Percentiles rank a stretch among this genome's conserved stretches.
phyloP scores from a whole-genome alignment of 2,113 vertebrate genomes.

The Beaufortia kweichowensis region DNA sequence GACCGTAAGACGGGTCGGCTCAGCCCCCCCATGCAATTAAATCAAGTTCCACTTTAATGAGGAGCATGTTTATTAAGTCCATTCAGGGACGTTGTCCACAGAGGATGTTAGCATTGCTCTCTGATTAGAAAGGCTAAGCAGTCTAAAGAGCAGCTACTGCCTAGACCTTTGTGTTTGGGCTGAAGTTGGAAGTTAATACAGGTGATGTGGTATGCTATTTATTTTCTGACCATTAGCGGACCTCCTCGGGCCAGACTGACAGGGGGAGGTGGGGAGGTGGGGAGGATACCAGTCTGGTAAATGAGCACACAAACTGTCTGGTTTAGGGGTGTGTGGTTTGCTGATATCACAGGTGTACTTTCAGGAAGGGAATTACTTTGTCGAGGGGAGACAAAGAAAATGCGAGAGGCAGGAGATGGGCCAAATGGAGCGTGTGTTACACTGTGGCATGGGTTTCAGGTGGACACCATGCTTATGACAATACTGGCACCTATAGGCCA shows the following conservation, averaged over 20 bases:
- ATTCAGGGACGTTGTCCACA: conserved; percentile 67
- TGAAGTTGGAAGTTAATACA: conserved; percentile 37
- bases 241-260: conserved; percentile 2
- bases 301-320: conserved; percentile 31
- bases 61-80: conserved; percentile 71
- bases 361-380: conserved; percentile 39
- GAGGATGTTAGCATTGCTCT: conserved; percentile 71
- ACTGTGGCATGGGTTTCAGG: no score
- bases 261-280: not conserved
- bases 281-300: conserved; percentile 27
- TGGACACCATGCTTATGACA: conserved; percentile 30
- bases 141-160: conserved; percentile 61
- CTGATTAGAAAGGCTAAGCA: conserved; percentile 75
- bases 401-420: not conserved
- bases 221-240: conserved; percentile 23
- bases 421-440: conserved; percentile 7
- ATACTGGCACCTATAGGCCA: conserved; percentile 67
- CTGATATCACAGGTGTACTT: conserved; percentile 43
- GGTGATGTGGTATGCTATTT: conserved; percentile 8
- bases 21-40: conserved; percentile 55
- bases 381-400: conserved; percentile 39
- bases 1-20: conserved; percentile 20
- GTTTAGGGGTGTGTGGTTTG: conserved; percentile 28
- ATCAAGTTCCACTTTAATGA: conserved; percentile 69
- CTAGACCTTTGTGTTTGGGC: conserved; percentile 43